phyloP scores from a whole-genome alignment of 2,113 vertebrate species.

The Erinaceus europaeus region DNA sequence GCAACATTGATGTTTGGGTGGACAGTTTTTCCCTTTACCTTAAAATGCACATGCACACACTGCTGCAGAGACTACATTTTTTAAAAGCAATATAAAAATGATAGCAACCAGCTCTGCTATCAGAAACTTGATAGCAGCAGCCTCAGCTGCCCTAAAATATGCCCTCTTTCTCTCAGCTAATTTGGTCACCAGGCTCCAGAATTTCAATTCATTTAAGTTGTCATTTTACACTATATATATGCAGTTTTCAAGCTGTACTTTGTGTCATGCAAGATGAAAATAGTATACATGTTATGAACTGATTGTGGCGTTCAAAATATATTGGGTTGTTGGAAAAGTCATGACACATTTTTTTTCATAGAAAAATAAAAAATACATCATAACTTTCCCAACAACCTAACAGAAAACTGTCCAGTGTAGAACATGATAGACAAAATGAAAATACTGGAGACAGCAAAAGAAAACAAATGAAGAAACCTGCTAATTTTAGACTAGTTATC shows the following conservation, averaged over 20 bases:
- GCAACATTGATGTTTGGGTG: neutral
- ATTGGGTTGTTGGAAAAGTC: neutral
- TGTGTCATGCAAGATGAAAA: neutral
- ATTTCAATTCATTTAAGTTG: slow-evolving; percentile 29
- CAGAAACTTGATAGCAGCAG: slow-evolving; percentile 47
- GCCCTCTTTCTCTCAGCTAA: slow-evolving; percentile 24
- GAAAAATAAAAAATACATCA: slow-evolving; percentile 47
- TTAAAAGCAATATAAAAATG: slow-evolving; percentile 27
- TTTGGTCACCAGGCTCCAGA: neutral
- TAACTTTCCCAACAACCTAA: too few relatives aligned
- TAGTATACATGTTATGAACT: neutral
- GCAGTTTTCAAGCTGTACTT: neutral
- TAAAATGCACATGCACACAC: neutral
- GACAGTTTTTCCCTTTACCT: neutral
- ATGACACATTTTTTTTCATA: neutral
- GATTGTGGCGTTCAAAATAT: neutral
- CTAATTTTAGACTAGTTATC: neutral
- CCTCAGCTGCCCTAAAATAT: slow-evolving; percentile 44
- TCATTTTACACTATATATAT: neutral
- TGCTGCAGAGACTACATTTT: neutral
- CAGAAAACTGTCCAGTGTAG: neutral
- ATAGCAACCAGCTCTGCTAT: slow-evolving; percentile 46
- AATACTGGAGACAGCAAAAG: neutral
- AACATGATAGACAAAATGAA: neutral
- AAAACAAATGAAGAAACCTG: neutral